A percentile compares a stretch with the other conserved stretches of the same genome.
These are phyloP conservation scores for Trissolcus brochymenae DNA, from an alignment of 2,888 invertebrate genomes.

Conservation along the genomic window DNA sequence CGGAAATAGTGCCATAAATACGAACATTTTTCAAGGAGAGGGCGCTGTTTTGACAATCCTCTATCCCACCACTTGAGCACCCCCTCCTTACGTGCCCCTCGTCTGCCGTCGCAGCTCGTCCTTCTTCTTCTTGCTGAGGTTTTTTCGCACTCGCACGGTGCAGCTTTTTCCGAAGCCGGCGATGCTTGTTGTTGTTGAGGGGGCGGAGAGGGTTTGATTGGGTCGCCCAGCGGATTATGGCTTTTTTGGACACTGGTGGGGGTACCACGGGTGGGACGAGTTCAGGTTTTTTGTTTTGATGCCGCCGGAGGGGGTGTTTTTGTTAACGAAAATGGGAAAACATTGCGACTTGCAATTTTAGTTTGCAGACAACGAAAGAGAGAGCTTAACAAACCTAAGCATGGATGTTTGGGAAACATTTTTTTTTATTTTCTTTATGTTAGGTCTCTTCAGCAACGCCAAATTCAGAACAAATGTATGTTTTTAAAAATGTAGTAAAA, in stretches of 20 bases:
- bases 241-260: slow-evolving; percentile 24
- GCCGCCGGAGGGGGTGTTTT: slow-evolving; percentile 25
- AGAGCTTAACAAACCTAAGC: too few relatives aligned
- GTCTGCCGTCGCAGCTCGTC: slow-evolving; percentile 19
- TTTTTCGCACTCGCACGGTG: slow-evolving; percentile 41
- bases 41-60: slow-evolving; percentile 72
- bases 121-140: slow-evolving; percentile 37
- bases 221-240: slow-evolving; percentile 34
- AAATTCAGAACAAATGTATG: too few relatives aligned
- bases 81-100: slow-evolving; percentile 34
- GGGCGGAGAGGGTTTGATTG: slow-evolving; percentile 34
- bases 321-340: slow-evolving; percentile 11
- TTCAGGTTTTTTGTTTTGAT: slow-evolving; percentile 33
- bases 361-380: not conserved
- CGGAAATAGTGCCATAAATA: slow-evolving; percentile 73
- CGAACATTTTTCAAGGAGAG: slow-evolving; percentile 72
- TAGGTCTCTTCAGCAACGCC: too few relatives aligned
- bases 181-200: slow-evolving; percentile 39
- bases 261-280: slow-evolving; percentile 2
- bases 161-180: slow-evolving; percentile 34
- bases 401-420: not conserved
- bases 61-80: slow-evolving; percentile 55
- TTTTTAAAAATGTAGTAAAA: too few relatives aligned
- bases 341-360: not conserved
- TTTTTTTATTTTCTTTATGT: slow-evolving; percentile 4